These are phyloP conservation scores for Nymphalis polychloros DNA, from an alignment of 2,888 invertebrate genomes.

Conservation along the genomic window DNA sequence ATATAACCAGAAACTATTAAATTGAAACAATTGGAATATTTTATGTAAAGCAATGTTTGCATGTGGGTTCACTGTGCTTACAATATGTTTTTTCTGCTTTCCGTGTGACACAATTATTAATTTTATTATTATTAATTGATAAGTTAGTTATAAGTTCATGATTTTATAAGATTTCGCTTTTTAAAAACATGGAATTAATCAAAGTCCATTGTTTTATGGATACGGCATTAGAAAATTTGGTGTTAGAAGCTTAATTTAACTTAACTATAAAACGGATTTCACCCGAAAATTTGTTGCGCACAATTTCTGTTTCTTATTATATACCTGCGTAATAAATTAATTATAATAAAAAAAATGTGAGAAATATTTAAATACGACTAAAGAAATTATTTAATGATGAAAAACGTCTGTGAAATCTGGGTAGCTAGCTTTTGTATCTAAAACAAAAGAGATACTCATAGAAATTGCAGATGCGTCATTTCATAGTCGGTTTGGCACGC, in stretches of 20 bases:
- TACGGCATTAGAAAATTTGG: neutral
- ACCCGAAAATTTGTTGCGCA: too few species aligned
- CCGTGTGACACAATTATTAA: conserved; percentile 41
- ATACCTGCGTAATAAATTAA: too few species aligned
- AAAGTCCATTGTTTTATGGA: neutral
- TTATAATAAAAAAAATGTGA: neutral
- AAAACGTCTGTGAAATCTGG: conserved; percentile 10
- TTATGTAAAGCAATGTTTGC: conserved; percentile 62
- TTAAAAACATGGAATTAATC: neutral
- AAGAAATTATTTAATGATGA: neutral
- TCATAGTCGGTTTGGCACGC: conserved; percentile 32
- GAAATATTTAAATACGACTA: neutral
- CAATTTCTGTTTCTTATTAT: too few species aligned
- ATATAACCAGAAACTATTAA: conserved; percentile 37
- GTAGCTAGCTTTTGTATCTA: conserved; percentile 27
- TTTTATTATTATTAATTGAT: conserved; percentile 16
- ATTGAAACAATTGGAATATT: conserved; percentile 44
- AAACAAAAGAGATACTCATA: conserved; percentile 31
- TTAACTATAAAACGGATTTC: too few species aligned
- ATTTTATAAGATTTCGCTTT: neutral
- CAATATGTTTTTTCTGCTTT: conserved; percentile 48
- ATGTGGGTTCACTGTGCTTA: conserved; percentile 67
- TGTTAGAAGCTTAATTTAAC: neutral
- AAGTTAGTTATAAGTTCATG: conserved; percentile 11
- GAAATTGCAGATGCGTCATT: conserved; percentile 34